These are phyloP conservation scores for Drosophila leonis DNA, from an alignment of 2,888 invertebrate species.

Conservation along the genomic window DNA sequence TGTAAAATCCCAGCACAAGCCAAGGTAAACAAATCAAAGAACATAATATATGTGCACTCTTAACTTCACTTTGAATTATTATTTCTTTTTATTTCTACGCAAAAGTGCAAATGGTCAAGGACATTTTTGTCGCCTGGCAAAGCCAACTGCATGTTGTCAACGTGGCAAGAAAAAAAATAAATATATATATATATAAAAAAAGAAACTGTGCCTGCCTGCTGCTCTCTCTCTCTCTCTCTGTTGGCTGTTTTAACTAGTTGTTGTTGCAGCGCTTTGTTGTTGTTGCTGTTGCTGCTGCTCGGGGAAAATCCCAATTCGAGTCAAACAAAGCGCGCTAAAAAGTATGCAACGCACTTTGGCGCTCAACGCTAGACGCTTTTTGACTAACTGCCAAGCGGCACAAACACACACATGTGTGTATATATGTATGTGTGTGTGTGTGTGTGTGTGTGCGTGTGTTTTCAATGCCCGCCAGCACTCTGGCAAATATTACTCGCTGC, in stretches of 20 bases:
- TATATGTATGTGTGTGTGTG: constrained; percentile 16
- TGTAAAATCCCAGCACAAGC: neutral
- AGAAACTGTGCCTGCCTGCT: constrained; percentile 34
- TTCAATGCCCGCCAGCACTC: constrained; percentile 77
- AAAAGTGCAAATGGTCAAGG: constrained; percentile 18
- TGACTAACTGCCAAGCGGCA: constrained; percentile 69
- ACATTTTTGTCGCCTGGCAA: constrained; percentile 72
- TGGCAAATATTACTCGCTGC: constrained; percentile 59
- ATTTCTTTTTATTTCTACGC: neutral
- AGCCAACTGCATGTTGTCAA: constrained; percentile 54
- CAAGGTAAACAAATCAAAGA: neutral
- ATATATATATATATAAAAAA: constrained; percentile 9
- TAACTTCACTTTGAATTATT: constrained; percentile 1
- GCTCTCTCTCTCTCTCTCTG: neutral
- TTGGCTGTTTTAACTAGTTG: constrained; percentile 41
- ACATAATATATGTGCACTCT: neutral
- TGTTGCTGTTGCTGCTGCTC: constrained; percentile 38
- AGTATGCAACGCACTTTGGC: constrained; percentile 77
- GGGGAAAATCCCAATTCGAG: constrained; percentile 75
- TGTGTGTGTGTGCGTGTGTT: constrained; percentile 38
- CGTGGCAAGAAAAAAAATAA: constrained; percentile 30
- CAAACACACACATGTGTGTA: constrained; percentile 10
- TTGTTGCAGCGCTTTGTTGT: constrained; percentile 26
- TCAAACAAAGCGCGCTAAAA: constrained; percentile 77
- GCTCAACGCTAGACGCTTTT: constrained; percentile 66